Evolutionary conservation across 1,140 invertebrate species (phyloP), one percentile per base, ranked within the genome.

Genomic region (Scaptomyza graminum): DNA sequence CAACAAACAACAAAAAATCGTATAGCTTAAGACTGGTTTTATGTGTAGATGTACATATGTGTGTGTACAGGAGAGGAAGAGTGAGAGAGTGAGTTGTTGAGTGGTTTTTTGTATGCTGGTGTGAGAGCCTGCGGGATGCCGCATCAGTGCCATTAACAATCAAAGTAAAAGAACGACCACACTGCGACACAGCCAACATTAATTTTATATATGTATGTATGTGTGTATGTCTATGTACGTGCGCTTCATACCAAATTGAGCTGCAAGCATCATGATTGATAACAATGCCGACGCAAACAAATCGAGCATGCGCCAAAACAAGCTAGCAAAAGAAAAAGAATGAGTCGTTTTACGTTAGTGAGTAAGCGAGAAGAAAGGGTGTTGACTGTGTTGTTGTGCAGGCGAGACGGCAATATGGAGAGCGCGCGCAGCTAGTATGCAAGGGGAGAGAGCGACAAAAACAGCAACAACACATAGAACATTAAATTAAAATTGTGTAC

Each of bases 221-320:
- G 0, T 22, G 4, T 22, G 1, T 22, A 22, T 22, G 18, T 3
- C 2, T 22, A 22, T 22, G 4, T 22, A 22, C 3, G 18, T 22
- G 18, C 41, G 34, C 37, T 55, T 59, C 44, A 15, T 22, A 41
- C 56, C n/a, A 43, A 55, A 50, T 68, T 61, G 57, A 61, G 65
- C 52, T 52, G 59, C 57, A 47, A 22, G 49, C 37, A 41, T 12
- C 37, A 67, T 44, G 73, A 73, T 61, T 68, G 71, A 80, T 81
- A 67, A 77, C 68, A 76, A 72, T 75, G 77, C 69, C 77, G 66
- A 79, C 56, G 60, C 56, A 46, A 67, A 76, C 57, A 76, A 59
- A 55, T 56, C 54, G 70, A 56, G 70, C 70, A 68, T 73, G 70
- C 65, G 70, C 51, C 50, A 31, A 34, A 57, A 12, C 37, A 12